These are phyloP conservation scores for Cinclus cinclus DNA, from an alignment of 2,113 vertebrate species.

Conservation along the genomic window DNA sequence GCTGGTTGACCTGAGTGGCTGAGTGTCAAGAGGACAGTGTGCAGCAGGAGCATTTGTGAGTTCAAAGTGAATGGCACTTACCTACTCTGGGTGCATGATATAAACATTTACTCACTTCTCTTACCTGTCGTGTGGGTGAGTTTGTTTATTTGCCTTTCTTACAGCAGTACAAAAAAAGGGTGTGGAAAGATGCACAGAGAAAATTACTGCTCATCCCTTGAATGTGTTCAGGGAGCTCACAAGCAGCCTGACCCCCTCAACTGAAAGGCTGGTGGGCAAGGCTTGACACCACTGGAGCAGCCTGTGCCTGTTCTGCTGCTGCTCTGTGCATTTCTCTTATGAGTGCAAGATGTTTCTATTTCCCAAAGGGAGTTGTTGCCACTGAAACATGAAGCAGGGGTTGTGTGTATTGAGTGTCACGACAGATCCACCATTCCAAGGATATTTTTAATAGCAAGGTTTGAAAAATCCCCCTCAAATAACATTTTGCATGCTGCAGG, in stretches of 20 bases:
- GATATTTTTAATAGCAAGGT: not conserved
- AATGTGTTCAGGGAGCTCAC: not conserved
- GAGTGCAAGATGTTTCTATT: not conserved
- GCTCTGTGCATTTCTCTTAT: not conserved
- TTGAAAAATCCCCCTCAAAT: not conserved
- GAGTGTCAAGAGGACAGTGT: not conserved
- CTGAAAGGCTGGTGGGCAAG: not conserved
- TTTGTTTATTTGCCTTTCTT: not conserved
- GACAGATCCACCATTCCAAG: not conserved
- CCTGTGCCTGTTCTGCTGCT: not conserved
- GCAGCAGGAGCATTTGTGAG: not conserved
- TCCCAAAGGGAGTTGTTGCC: not conserved
- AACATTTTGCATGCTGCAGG: not conserved
- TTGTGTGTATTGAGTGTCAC: not conserved
- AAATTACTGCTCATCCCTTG: not conserved
- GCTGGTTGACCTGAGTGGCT: not conserved
- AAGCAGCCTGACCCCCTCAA: not conserved
- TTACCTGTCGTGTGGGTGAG: not conserved
- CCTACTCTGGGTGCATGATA: rapidly evolving
- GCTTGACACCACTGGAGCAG: not conserved
- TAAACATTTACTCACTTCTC: not conserved
- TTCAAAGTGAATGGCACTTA: not conserved
- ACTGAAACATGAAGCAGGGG: not conserved
- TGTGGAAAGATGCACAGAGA: not conserved
- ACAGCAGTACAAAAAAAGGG: not conserved